Conservation (phyloP, 2,888 invertebrate genomes). For the Diplolepis rosae region DNA sequence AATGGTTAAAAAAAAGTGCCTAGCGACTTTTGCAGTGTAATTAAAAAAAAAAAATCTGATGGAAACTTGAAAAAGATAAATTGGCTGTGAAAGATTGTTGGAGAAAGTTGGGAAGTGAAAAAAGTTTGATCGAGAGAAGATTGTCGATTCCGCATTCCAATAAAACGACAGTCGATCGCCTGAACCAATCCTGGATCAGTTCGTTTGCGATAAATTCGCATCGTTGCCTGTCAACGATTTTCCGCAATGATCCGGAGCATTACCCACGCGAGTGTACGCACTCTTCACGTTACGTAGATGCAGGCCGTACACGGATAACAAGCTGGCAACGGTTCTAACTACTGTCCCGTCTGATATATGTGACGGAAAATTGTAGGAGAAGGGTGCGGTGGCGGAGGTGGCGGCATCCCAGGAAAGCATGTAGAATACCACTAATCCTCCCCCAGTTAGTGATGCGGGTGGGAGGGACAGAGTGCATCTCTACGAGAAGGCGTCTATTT, state of each 20-base stretch:
- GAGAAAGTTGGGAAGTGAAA: not conserved
- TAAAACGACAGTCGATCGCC: not conserved
- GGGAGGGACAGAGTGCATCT: not conserved
- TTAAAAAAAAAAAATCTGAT: no score
- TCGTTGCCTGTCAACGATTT: conserved; percentile 50
- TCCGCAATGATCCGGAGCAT: conserved; percentile 51
- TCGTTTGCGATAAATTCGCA: conserved; percentile 43
- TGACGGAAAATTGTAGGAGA: conserved; percentile 72
- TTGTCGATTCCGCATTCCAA: conserved; percentile 24
- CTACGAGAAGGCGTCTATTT: conserved; percentile 34
- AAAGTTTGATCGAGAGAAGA: not conserved
- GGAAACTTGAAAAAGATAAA: conserved; percentile 2
- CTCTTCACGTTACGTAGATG: conserved; percentile 36
- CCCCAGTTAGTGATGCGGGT: not conserved
- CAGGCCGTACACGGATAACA: conserved; percentile 65
- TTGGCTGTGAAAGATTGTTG: conserved; percentile 9
- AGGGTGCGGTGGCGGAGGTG: conserved; percentile 47
- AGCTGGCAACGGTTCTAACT: conserved; percentile 73
- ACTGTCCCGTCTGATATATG: conserved; percentile 72
- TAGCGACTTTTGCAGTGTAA: no score
- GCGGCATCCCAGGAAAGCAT: conserved; percentile 6
- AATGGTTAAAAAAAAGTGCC: no score
- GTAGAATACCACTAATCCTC: not conserved
- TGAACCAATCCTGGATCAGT: not conserved
- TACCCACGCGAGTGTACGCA: conserved; percentile 27